Evolutionary conservation across 2,113 vertebrate genomes (phyloP), one percentile per base, ranked within the genome.

Genomic region (Crocuta crocuta): DNA sequence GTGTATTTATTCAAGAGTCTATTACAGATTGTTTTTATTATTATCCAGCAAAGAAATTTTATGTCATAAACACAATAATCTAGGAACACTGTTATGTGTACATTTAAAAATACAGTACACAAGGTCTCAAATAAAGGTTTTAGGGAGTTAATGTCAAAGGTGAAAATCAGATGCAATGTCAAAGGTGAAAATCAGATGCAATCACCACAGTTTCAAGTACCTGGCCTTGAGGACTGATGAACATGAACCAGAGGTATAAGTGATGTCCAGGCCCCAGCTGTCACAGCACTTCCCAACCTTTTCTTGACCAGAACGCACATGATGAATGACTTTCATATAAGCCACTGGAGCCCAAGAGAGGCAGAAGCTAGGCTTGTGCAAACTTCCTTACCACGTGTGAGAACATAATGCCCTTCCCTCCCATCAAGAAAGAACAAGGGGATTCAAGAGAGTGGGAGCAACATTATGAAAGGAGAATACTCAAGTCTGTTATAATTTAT

Each of bases 241-340:
- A 31, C 31, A 71, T 3, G 50, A 92, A 63, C 11, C 48, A 23
- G 63, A 68, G 85, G 55, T 53, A 16, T 8, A 82, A n/a, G 84
- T 17, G 66, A 65, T 35, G 55, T 70, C 82, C 63, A 28, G 31
- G 39, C 39, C 21, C 26, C 48, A 89, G 89, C 45, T 33, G 63
- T 33, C 50, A 39, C 68, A 48, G 26, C 1, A 31, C 16, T 33
- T 63, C 24, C 65, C 79, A 58, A 43, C 31, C 24, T 78, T 63
- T 70, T 31, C 48, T 92, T 71, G 71, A 74, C 13, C 2, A 65
- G 43, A 82, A 45, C 1, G 66, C 15, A 35, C 8, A 53, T 21
- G 79, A 80, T 61, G 66, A 63, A 66, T 71, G 48, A n/a, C 79
- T 92, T 90, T 96, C 87, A 94, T 33, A 50, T 50, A 81, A 66